Evolutionary conservation across 2,797 vertebrate species (phyloP).

Genomic region (Girardinus metallicus): DNA sequence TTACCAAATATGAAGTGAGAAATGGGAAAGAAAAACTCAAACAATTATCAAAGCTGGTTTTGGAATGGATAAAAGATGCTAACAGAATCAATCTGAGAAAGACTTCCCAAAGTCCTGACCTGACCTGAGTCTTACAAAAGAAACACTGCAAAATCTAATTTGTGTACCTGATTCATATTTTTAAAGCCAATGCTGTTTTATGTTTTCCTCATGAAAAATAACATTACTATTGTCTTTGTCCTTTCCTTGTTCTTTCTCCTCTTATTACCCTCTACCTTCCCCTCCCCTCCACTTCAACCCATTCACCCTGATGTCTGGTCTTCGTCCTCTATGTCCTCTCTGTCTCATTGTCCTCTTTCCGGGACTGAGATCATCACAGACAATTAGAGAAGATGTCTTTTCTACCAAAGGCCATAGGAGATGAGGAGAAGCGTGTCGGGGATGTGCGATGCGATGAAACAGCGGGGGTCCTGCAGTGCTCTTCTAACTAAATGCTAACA

Average conservation of each 20-base stretch:
- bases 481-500: conserved; percentile 67
- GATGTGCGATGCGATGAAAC: conserved; percentile 40
- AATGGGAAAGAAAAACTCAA: background rate
- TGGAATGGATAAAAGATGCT: background rate
- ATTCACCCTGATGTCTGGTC: conserved; percentile 51
- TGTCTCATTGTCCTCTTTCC: conserved; percentile 40
- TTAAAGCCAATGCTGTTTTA: background rate
- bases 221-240: conserved; percentile 14
- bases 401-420: conserved; percentile 54
- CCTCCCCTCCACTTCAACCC: conserved; percentile 1
- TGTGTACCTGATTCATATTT: background rate
- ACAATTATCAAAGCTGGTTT: background rate
- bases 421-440: conserved; percentile 53
- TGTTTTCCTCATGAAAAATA: background rate
- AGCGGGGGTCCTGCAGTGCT: conserved; percentile 51
- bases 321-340: conserved; percentile 31
- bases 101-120: background rate
- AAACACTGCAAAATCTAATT: background rate
- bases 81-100: background rate
- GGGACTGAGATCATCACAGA: conserved; percentile 56
- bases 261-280: conserved; percentile 31
- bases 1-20: background rate
- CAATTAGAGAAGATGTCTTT: conserved; percentile 55
- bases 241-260: conserved; percentile 32
- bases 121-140: background rate